phyloP scores from a whole-genome alignment of 2,888 invertebrate species.

The Orchestes rusci region DNA sequence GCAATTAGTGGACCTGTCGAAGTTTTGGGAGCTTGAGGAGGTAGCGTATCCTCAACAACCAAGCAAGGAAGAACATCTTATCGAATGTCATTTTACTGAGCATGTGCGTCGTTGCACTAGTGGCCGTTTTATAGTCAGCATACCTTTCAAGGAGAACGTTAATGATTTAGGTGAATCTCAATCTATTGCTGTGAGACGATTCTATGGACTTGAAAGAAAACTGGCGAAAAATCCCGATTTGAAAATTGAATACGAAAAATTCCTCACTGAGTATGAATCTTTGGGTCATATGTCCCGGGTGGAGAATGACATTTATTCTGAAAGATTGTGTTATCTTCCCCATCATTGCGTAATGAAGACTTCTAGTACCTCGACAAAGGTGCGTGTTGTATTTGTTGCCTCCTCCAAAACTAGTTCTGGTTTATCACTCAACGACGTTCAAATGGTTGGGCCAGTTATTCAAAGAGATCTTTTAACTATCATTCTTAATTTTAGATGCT shows the following conservation, averaged over 20 bases:
- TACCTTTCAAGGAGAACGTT: conserved; percentile 14
- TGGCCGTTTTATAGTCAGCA: conserved; percentile 15
- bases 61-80: background rate
- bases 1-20: background rate
- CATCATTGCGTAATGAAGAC: background rate
- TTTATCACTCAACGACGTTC: conserved; percentile 3
- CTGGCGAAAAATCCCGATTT: conserved; percentile 11
- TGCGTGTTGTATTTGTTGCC: conserved; percentile 7
- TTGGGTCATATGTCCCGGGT: conserved; percentile 18
- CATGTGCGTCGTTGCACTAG: background rate
- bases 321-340: background rate
- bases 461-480: conserved; percentile 4
- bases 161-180: conserved; percentile 14
- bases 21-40: conserved; percentile 4
- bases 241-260: conserved; percentile 17
- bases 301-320: background rate
- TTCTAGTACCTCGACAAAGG: conserved; percentile 1
- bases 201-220: conserved; percentile 14
- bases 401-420: background rate
- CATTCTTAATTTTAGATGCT: conserved; percentile 1
- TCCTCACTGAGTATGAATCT: conserved; percentile 19
- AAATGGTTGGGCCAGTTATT: conserved; percentile 3
- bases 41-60: background rate
- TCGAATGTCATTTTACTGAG: background rate
- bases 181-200: conserved; percentile 15